Percentiles rank a stretch among this genome's conserved stretches.
Conservation (phyloP, 2,888 invertebrate genomes). For the Bimastos eiseni region DNA sequence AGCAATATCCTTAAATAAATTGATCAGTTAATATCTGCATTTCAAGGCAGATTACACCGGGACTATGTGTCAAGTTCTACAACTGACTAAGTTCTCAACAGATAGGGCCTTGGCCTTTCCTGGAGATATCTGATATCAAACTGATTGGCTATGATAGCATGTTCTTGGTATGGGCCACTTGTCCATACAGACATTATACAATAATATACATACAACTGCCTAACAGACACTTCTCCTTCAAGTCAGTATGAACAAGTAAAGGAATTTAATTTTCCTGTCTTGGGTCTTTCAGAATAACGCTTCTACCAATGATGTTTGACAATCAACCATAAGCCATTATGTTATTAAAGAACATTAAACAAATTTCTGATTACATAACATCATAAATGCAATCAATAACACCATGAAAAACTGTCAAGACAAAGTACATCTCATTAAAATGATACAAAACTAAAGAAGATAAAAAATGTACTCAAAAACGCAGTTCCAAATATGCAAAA, state of each 20-base stretch:
- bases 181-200: background rate
- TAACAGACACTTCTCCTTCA: background rate
- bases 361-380: background rate
- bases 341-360: background rate
- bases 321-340: background rate
- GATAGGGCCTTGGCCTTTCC: background rate
- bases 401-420: background rate
- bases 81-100: background rate
- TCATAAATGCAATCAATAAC: conserved; percentile 1
- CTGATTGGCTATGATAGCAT: no score
- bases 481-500: background rate
- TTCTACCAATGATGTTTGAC: background rate
- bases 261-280: background rate
- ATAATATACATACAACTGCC: background rate
- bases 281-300: background rate
- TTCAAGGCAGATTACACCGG: background rate
- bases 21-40: background rate
- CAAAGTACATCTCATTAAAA: background rate
- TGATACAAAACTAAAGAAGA: background rate
- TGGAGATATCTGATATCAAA: background rate
- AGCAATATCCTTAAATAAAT: background rate
- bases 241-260: background rate
- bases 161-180: no score
- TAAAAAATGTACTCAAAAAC: background rate
- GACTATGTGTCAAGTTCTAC: background rate